These are phyloP conservation scores for Rhynchotus rufescens DNA, from an alignment of 2,797 vertebrate species.

Conservation along the genomic window DNA sequence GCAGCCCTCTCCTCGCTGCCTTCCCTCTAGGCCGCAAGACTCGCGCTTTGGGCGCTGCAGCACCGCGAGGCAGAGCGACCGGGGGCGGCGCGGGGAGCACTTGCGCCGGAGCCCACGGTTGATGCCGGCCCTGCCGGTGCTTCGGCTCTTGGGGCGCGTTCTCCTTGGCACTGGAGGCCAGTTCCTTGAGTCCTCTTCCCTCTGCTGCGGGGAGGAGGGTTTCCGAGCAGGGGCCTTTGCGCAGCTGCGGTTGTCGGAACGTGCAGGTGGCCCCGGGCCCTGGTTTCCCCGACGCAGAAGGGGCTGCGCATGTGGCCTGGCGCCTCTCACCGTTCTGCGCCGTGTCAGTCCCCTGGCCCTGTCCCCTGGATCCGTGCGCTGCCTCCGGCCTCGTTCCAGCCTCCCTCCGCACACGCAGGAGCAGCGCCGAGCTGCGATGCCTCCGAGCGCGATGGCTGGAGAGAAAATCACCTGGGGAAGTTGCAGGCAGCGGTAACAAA, in stretches of 20 bases:
- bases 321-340: too few species aligned
- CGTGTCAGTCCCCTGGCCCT: too few species aligned
- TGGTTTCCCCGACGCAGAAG: background rate
- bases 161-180: background rate
- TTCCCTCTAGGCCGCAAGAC: too few species aligned
- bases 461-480: slow-evolving; percentile 74
- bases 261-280: background rate
- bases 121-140: background rate
- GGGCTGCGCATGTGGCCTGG: too few species aligned
- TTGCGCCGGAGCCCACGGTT: background rate
- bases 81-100: background rate
- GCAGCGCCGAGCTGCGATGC: too few species aligned
- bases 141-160: background rate
- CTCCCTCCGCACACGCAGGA: too few species aligned
- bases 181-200: background rate
- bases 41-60: too few species aligned
- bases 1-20: too few species aligned
- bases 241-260: background rate
- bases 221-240: background rate
- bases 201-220: background rate
- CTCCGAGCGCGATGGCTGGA: slow-evolving; percentile 15
- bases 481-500: slow-evolving; percentile 69
- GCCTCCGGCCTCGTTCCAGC: too few species aligned
- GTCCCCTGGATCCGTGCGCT: too few species aligned
- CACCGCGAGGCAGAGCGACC: background rate